Conservation (phyloP, 2,888 invertebrate genomes). For the Rhagonycha lutea region DNA sequence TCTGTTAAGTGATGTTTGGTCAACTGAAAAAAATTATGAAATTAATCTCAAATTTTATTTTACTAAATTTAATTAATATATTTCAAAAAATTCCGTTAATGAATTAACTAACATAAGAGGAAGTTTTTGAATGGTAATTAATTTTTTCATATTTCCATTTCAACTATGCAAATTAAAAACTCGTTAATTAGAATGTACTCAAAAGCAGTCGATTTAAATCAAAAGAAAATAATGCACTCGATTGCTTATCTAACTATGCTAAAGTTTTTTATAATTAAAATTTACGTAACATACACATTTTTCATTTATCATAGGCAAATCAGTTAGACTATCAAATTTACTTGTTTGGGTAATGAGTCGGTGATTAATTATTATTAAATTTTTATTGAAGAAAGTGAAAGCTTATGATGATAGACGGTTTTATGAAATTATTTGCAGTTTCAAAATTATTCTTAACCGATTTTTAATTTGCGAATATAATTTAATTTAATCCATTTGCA, state of each 20-base stretch:
- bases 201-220: background rate
- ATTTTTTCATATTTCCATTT: background rate
- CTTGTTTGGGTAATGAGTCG: background rate
- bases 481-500: background rate
- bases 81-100: background rate
- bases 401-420: background rate
- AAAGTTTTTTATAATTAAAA: background rate
- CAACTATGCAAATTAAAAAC: background rate
- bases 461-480: background rate
- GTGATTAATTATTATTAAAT: background rate
- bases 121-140: slow-evolving; percentile 13
- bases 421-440: background rate
- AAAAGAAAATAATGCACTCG: background rate
- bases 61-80: slow-evolving; percentile 11
- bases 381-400: background rate
- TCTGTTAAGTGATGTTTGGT: slow-evolving; percentile 59
- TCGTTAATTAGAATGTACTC: background rate
- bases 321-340: background rate
- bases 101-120: background rate
- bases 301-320: background rate
- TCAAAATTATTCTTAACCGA: background rate
- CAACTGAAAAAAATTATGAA: slow-evolving; percentile 54
- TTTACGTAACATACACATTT: background rate
- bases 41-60: slow-evolving; percentile 3
- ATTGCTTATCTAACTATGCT: background rate